These are phyloP conservation scores for Xylota segnis DNA, from an alignment of 2,888 invertebrate genomes.

Conservation along the genomic window DNA sequence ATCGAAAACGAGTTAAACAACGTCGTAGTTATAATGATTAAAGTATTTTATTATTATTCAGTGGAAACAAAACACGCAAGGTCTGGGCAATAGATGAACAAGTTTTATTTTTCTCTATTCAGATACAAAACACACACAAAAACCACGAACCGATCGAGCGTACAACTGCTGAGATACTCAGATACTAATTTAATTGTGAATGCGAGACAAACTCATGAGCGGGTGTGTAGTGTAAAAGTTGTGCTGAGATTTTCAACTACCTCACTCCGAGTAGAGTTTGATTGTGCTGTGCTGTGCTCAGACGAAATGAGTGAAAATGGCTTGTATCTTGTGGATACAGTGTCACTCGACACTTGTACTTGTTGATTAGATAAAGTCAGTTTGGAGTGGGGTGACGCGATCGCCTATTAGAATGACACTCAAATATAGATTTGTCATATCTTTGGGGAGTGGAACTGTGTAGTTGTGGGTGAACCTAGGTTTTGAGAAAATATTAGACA, in stretches of 20 bases:
- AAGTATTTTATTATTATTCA: slow-evolving; percentile 19
- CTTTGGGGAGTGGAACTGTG: slow-evolving; percentile 16
- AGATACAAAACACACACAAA: slow-evolving; percentile 9
- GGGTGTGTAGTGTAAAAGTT: slow-evolving; percentile 11
- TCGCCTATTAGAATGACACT: slow-evolving; percentile 44
- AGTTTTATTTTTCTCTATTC: slow-evolving; percentile 24
- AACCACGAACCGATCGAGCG: slow-evolving; percentile 56
- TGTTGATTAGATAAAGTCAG: slow-evolving; percentile 67
- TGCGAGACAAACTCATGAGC: slow-evolving; percentile 43
- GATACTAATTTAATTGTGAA: slow-evolving; percentile 37
- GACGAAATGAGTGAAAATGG: slow-evolving; percentile 37
- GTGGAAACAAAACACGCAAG: slow-evolving; percentile 33
- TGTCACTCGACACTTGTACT: slow-evolving; percentile 29
- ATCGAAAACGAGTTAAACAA: slow-evolving; percentile 69
- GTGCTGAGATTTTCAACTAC: slow-evolving; percentile 24
- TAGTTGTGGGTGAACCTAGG: slow-evolving; percentile 28
- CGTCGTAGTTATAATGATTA: slow-evolving; percentile 33
- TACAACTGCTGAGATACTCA: slow-evolving; percentile 62
- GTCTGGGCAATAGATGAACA: slow-evolving; percentile 51
- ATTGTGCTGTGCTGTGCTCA: too few species aligned
- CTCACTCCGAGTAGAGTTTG: slow-evolving; percentile 33
- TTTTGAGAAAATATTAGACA: neutral
- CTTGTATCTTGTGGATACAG: slow-evolving; percentile 19
- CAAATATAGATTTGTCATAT: slow-evolving; percentile 48
- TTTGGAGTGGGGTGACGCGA: slow-evolving; percentile 36